These are phyloP conservation scores for Lerista edwardsae DNA, from an alignment of 2,797 vertebrate species.

Conservation along the genomic window DNA sequence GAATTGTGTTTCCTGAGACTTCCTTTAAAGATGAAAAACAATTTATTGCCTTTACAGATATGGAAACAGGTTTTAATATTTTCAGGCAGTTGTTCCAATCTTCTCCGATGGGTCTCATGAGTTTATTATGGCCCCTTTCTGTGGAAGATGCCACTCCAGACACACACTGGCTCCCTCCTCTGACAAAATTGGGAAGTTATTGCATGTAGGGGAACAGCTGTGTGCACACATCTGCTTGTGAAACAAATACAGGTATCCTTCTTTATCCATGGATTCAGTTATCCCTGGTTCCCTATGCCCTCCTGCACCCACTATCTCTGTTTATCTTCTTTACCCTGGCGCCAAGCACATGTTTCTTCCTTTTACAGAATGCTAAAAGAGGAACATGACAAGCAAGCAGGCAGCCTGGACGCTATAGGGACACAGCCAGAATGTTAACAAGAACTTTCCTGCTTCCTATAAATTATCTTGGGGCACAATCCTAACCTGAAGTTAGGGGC, in stretches of 20 bases:
- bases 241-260: not conserved
- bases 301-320: too few species aligned
- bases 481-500: too few species aligned
- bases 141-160: not conserved
- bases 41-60: not conserved
- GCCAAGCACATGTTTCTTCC: too few species aligned
- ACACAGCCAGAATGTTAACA: too few species aligned
- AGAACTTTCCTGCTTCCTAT: too few species aligned
- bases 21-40: not conserved
- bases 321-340: too few species aligned
- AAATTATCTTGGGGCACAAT: too few species aligned
- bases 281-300: too few species aligned
- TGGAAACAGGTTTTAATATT: constrained; percentile 1
- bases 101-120: not conserved
- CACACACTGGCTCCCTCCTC: not conserved
- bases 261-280: too few species aligned
- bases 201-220: not conserved
- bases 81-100: not conserved
- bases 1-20: not conserved
- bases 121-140: not conserved
- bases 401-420: too few species aligned
- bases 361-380: too few species aligned
- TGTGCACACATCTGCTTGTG: not conserved
- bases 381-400: too few species aligned
- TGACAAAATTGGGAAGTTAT: not conserved